Evolutionary conservation across 2,797 vertebrate genomes (phyloP).

Genomic region (Margarornis squamiger): DNA sequence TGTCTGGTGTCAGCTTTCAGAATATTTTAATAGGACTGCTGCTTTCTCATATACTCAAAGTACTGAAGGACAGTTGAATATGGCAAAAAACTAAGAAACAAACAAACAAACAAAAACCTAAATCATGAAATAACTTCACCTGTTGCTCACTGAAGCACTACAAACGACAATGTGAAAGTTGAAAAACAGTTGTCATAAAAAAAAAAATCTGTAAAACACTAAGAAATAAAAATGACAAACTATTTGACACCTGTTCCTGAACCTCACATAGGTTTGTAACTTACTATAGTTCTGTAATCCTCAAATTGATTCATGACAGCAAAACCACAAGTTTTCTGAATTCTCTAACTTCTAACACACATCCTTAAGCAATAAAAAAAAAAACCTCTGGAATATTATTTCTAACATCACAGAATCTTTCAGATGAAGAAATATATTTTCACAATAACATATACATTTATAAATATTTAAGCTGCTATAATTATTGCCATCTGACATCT

Average conservation of each 20-base stretch:
- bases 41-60: neutral
- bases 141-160: neutral
- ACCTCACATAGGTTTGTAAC: neutral
- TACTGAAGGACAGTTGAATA: neutral
- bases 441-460: neutral
- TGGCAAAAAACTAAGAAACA: neutral
- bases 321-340: neutral
- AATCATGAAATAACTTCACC: neutral
- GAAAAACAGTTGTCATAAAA: neutral
- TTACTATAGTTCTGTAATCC: neutral
- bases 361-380: neutral
- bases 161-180: neutral
- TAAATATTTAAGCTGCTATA: constrained; percentile 3
- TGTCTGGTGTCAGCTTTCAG: neutral
- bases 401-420: neutral
- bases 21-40: neutral
- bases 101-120: neutral
- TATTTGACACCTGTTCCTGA: neutral
- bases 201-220: neutral
- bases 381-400: neutral
- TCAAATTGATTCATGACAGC: neutral
- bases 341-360: neutral
- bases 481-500: neutral
- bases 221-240: neutral
- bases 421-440: neutral